Percentiles rank a stretch among this genome's conserved stretches.
Conservation (phyloP, 92 coral and sea anemone genomes). For the Muricea muricata region DNA sequence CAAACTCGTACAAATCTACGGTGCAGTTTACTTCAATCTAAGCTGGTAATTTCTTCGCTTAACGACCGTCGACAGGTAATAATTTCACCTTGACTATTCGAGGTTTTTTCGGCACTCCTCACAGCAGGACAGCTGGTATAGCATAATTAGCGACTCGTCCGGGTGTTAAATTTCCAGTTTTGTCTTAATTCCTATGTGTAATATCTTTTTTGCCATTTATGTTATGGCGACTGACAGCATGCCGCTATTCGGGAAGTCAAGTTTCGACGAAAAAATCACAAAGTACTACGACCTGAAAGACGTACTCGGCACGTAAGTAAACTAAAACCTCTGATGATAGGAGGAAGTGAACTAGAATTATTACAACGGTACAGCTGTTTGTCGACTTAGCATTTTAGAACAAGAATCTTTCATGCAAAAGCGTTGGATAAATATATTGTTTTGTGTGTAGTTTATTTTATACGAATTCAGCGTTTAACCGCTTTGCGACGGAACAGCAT, state of each 20-base stretch:
- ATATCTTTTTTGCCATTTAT: neutral
- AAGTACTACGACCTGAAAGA: slow-evolving; percentile 85
- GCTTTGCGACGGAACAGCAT: no score
- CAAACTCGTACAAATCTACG: neutral
- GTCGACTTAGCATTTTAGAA: neutral
- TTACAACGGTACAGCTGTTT: neutral
- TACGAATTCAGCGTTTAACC: neutral
- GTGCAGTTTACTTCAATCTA: neutral
- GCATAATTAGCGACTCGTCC: neutral
- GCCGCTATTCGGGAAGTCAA: slow-evolving; percentile 98
- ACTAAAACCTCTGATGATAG: neutral
- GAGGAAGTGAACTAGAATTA: neutral
- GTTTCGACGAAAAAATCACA: slow-evolving; percentile 95
- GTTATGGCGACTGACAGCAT: slow-evolving; percentile 66
- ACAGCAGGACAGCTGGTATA: slow-evolving; percentile 24
- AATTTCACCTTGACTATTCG: neutral
- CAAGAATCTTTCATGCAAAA: neutral
- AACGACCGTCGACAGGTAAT: neutral
- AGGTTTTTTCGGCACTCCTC: neutral
- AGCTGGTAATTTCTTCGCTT: neutral
- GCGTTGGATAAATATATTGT: neutral
- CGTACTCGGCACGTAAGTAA: slow-evolving; percentile 96
- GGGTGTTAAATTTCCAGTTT: neutral
- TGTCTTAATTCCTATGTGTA: neutral
- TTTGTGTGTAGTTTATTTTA: neutral